These are phyloP conservation scores for Oceanites oceanicus DNA, from an alignment of 2,113 vertebrate species.

Conservation along the genomic window DNA sequence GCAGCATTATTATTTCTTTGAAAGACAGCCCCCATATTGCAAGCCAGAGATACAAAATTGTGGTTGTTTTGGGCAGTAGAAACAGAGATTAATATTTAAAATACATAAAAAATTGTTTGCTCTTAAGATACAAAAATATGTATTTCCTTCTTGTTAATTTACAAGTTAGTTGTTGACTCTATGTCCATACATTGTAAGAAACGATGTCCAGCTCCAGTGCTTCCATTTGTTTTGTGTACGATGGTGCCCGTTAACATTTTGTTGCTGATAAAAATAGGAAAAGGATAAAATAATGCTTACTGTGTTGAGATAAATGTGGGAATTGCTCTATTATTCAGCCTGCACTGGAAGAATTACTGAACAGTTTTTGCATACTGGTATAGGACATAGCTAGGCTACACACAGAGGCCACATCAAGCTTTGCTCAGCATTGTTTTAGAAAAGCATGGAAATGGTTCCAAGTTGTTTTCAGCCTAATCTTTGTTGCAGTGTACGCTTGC, in stretches of 20 bases:
- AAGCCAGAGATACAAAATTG: background rate
- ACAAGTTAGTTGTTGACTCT: background rate
- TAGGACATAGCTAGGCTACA: background rate
- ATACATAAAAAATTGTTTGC: background rate
- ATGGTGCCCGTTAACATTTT: background rate
- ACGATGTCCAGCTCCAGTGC: background rate
- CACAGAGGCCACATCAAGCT: background rate
- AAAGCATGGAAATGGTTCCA: background rate
- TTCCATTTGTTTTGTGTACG: background rate
- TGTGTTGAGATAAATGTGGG: background rate
- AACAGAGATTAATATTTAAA: background rate
- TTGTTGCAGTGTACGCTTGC: background rate
- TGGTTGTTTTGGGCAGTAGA: background rate
- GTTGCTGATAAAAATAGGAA: background rate
- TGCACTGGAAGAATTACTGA: background rate
- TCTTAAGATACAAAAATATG: background rate
- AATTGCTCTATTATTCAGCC: background rate
- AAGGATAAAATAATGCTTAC: background rate
- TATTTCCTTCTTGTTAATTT: background rate
- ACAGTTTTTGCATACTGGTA: background rate
- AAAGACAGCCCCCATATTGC: background rate
- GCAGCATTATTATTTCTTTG: background rate
- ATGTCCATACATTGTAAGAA: background rate
- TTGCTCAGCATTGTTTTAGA: background rate
- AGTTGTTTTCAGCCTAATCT: background rate